Evolutionary conservation across 2,888 invertebrate genomes (phyloP).

Genomic region (Cenopis cana): DNA sequence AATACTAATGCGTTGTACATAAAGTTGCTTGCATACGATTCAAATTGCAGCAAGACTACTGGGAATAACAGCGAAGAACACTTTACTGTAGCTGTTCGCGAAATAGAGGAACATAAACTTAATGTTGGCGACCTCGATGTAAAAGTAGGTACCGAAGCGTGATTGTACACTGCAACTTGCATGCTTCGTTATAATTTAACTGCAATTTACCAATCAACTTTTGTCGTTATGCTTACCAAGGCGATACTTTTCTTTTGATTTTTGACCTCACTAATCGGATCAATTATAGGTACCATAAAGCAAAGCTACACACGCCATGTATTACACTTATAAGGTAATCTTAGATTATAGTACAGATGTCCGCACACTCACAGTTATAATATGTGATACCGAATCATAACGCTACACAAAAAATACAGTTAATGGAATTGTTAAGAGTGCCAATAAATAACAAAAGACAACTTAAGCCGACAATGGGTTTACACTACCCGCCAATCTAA

Average conservation of each 20-base stretch:
- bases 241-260: not conserved
- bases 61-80: constrained; percentile 40
- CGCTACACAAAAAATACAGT: not conserved
- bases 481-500: constrained; percentile 39
- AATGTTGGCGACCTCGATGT: constrained; percentile 44
- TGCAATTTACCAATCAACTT: constrained; percentile 43
- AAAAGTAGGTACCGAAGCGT: constrained; percentile 44
- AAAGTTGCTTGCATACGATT: constrained; percentile 48
- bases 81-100: constrained; percentile 29
- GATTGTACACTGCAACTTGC: constrained; percentile 55
- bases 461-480: constrained; percentile 20
- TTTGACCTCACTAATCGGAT: not conserved
- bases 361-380: too few species aligned
- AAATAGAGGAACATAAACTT: constrained; percentile 24
- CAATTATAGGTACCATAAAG: not conserved
- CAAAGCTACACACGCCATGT: not conserved
- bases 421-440: not conserved
- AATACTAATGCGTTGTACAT: constrained; percentile 46
- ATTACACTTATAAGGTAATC: too few species aligned
- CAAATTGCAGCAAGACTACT: constrained; percentile 48
- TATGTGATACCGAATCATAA: not conserved
- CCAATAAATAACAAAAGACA: constrained; percentile 8
- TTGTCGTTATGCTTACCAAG: constrained; percentile 31
- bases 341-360: too few species aligned
- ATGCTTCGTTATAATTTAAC: constrained; percentile 52